Evolutionary conservation across 1,140 invertebrate species (phyloP).

Genomic region (Plutomurus gul): DNA sequence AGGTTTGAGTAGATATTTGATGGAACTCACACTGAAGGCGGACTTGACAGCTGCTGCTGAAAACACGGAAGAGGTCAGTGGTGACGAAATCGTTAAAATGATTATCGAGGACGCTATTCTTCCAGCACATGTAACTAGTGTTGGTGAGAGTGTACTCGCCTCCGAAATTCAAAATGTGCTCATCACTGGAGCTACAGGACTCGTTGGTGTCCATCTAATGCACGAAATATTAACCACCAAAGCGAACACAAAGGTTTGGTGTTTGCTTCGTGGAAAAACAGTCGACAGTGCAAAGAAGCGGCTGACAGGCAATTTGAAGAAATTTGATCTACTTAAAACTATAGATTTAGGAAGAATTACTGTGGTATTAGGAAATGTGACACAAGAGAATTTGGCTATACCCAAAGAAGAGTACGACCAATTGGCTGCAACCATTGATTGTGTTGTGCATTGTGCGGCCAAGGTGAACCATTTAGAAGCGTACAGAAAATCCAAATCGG

Average conservation of each 20-base stretch:
- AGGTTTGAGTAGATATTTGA: not conserved
- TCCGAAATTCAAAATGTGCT: conserved; percentile 19
- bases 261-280: not conserved
- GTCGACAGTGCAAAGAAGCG: not conserved
- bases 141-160: not conserved
- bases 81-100: not conserved
- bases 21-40: not conserved
- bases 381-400: not conserved
- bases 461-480: not conserved
- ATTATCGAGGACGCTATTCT: not conserved
- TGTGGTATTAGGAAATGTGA: not conserved
- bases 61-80: not conserved
- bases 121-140: not conserved
- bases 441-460: not conserved
- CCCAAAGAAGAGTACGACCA: not conserved
- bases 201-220: not conserved
- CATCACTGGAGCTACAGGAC: conserved; percentile 35
- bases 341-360: not conserved
- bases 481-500: not conserved
- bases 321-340: not conserved
- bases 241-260: not conserved
- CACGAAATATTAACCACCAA: not conserved
- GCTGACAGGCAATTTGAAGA: not conserved
- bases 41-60: not conserved
- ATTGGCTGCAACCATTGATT: not conserved